Evolutionary conservation across 2,888 invertebrate genomes (phyloP), one percentile per base, ranked within the genome.

Genomic region (Cinara cedri): DNA sequence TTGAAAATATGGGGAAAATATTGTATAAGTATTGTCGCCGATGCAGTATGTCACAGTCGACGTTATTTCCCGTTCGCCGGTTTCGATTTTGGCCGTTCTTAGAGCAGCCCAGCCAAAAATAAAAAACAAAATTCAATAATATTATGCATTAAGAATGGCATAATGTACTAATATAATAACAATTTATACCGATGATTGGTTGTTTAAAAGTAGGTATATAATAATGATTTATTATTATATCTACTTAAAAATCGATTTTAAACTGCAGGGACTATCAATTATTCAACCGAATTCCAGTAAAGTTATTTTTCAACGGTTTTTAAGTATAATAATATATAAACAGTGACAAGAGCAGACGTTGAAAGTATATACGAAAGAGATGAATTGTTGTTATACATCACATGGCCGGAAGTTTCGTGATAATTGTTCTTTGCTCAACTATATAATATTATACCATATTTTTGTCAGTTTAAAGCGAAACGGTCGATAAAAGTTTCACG

Each of bases 281-380:
- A 34, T 66, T 24, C 16, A 10, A 66, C 16, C 14, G 46, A n/a
- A 16, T 21, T 24, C 24, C 4, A 24, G 24, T 4, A 66, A 66
- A 66, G 46, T 66, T 46, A 24, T 66, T 60, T 60, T 10, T 66
- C 4, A 66, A 66, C 16, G 46, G 46, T 66, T 24, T 66, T 46
- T 34, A 66, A 66, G n/a, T n/a, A n/a, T n/a, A n/a, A n/a, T n/a
- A 49, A 46, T 46, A 66, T 34, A 34, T 34, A 4, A 34, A 34
- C 46, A 60, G 46, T 66, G 66, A 66, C 46, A 46, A 46, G 46
- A 66, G 66, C 66, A 66, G 66, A 66, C 24, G 46, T 66, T 66
- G 42, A 66, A 46, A 49, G 46, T 24, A 24, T n/a, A n/a, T 24
- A 24, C 46, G 24, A 66, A 49, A 24, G 66, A 66, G 66, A 66